A percentile compares a stretch with the other conserved stretches of the same genome.
phyloP scores from a whole-genome alignment of 2,888 invertebrate genomes.

The Drosophila dives region DNA sequence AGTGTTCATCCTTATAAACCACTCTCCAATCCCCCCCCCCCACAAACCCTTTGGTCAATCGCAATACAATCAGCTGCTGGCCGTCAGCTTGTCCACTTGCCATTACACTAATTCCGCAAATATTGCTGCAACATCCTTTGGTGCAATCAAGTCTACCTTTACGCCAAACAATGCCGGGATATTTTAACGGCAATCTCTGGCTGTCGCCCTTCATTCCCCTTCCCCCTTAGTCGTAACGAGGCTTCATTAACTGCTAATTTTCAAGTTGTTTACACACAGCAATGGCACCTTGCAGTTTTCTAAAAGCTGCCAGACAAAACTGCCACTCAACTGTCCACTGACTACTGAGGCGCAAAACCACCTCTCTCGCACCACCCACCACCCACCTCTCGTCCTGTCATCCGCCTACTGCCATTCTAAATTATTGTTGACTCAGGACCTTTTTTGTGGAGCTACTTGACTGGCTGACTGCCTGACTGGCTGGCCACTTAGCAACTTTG shows the following conservation, averaged over 20 bases:
- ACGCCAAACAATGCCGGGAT: conserved; percentile 33
- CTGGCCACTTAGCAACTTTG: conserved; percentile 64
- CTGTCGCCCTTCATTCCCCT: neutral
- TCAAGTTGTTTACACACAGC: conserved; percentile 76
- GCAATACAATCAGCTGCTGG: conserved; percentile 47
- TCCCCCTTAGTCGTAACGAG: conserved; percentile 53
- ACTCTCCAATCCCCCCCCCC: neutral
- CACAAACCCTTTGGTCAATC: conserved; percentile 11
- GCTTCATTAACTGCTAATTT: conserved; percentile 78
- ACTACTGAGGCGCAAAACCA: conserved; percentile 52
- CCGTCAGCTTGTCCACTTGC: conserved; percentile 40
- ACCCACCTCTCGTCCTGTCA: neutral
- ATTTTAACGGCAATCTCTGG: conserved; percentile 34
- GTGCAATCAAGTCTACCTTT: conserved; percentile 61
- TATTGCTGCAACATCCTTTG: conserved; percentile 60
- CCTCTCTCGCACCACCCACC: neutral
- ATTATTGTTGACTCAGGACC: conserved; percentile 80
- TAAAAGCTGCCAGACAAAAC: conserved; percentile 44
- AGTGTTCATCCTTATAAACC: neutral
- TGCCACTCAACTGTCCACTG: conserved; percentile 71
- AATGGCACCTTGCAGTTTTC: conserved; percentile 61
- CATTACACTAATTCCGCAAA: conserved; percentile 71
- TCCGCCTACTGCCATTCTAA: conserved; percentile 46
- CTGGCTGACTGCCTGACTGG: conserved; percentile 17
- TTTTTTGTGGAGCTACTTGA: conserved; percentile 36